These are phyloP conservation scores for cattle (Bos taurus) DNA, from an alignment of 2,113 vertebrate genomes.

Conservation along the genomic window DNA sequence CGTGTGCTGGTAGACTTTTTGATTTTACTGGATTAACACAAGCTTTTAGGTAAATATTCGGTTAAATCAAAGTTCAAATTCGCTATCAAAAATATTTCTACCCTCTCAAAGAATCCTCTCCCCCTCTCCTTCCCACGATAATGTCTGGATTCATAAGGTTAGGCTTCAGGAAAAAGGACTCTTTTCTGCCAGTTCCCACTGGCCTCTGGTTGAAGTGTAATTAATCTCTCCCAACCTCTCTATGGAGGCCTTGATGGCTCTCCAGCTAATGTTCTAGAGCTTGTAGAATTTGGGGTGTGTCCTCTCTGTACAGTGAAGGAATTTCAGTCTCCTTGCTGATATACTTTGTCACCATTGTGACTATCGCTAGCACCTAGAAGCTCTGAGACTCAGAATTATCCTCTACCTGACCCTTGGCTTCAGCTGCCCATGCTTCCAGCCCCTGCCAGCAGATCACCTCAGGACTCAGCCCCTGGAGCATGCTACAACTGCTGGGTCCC, in stretches of 20 bases:
- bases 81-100: not conserved
- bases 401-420: not conserved
- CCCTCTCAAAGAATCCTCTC: not conserved
- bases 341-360: not conserved
- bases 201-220: not conserved
- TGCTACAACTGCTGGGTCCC: not conserved
- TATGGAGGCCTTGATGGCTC: too few species aligned
- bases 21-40: not conserved
- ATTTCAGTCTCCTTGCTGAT: not conserved
- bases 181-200: not conserved
- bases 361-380: not conserved
- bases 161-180: not conserved
- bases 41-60: not conserved
- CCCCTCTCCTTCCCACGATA: not conserved
- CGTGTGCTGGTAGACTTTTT: not conserved
- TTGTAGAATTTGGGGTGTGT: not conserved
- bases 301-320: not conserved
- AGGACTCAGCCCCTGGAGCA: not conserved
- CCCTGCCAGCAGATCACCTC: not conserved
- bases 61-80: not conserved
- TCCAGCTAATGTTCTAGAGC: not conserved
- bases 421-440: not conserved
- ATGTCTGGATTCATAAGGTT: not conserved
- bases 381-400: not conserved
- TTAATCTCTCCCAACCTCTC: not conserved